phyloP scores from a whole-genome alignment of 2,113 vertebrate species.

The Myiopsitta monachus region DNA sequence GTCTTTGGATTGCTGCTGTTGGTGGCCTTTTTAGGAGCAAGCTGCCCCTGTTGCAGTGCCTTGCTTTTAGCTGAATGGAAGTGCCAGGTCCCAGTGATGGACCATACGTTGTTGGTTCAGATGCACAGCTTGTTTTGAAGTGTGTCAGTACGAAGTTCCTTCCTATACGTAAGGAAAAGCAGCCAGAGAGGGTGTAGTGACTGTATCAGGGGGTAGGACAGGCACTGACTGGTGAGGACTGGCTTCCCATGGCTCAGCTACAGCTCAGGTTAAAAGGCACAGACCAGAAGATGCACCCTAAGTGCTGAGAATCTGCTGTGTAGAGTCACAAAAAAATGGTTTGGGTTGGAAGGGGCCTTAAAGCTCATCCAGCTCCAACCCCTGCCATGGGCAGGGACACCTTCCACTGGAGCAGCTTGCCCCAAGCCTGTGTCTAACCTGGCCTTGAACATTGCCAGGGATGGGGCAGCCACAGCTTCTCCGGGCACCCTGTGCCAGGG shows the following conservation, averaged over 20 bases:
- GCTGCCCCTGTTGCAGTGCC: neutral
- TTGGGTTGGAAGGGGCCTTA: neutral
- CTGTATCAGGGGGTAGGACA: neutral
- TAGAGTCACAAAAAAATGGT: neutral
- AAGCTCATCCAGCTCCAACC: neutral
- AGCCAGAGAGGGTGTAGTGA: neutral
- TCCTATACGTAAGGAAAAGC: neutral
- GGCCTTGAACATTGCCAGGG: no score
- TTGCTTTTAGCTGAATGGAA: neutral
- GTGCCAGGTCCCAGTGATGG: neutral
- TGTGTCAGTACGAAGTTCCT: neutral
- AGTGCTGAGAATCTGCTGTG: neutral
- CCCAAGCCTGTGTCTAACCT: no score
- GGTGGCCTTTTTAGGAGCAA: neutral
- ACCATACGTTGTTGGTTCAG: neutral
- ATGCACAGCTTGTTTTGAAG: neutral
- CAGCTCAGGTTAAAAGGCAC: fast-evolving
- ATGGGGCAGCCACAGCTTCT: no score
- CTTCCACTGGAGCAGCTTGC: neutral
- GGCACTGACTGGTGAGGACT: neutral
- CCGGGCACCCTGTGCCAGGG: no score
- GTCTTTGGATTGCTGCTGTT: neutral
- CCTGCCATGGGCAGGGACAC: neutral
- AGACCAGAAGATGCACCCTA: neutral
- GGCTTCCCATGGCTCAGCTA: neutral